phyloP scores from a whole-genome alignment of 2,113 vertebrate genomes.

The Hassar affinis region DNA sequence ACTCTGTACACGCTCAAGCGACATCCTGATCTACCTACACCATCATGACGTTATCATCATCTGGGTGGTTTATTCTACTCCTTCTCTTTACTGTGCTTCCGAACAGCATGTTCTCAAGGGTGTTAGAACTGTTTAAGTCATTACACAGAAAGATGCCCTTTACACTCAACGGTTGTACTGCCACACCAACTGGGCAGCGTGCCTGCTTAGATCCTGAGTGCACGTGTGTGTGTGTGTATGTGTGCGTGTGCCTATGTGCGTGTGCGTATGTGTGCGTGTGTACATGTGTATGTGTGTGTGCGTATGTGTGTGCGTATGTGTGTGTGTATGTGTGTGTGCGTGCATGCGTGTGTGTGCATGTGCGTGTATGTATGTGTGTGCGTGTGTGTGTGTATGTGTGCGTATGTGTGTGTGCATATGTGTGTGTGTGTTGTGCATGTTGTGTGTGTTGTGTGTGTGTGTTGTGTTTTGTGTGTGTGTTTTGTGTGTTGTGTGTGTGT shows the following conservation, averaged over 20 bases:
- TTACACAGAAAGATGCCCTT: neutral
- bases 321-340: no score
- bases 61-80: constrained; percentile 23
- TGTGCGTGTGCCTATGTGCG: neutral
- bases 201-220: neutral
- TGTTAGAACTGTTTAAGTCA: neutral
- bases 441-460: no score
- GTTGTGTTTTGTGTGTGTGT: no score
- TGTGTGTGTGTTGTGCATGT: no score
- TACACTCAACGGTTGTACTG: neutral
- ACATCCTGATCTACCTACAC: neutral
- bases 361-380: no score
- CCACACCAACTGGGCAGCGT: neutral
- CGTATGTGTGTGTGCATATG: no score
- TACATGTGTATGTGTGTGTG: no score
- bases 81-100: constrained; percentile 8
- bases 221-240: neutral
- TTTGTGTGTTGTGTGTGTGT: no score
- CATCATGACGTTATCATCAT: neutral
- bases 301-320: no score
- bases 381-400: no score
- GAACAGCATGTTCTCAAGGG: constrained; percentile 28
- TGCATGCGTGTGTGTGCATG: no score
- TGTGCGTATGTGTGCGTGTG: no score
- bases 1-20: neutral